Conservation (phyloP, 2,113 vertebrate genomes). For the Megaleporinus macrocephalus region DNA sequence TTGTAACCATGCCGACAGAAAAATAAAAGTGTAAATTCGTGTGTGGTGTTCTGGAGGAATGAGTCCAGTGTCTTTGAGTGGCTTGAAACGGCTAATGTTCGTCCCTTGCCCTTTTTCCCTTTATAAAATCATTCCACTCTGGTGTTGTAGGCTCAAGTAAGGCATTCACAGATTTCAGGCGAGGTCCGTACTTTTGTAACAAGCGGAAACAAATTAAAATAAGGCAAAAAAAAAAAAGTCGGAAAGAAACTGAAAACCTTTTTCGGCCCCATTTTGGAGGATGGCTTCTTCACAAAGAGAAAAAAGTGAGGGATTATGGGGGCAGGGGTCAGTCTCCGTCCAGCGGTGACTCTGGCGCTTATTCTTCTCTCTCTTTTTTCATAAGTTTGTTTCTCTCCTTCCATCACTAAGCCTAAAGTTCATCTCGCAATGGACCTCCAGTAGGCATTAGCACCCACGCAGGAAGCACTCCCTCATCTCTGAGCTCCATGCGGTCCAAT, state of each 20-base stretch:
- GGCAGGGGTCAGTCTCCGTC: slow-evolving; percentile 5
- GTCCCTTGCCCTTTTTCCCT: background rate
- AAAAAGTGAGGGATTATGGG: background rate
- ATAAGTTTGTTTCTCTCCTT: slow-evolving; percentile 3
- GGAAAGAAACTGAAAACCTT: background rate
- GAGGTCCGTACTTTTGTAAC: background rate
- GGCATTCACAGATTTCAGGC: slow-evolving; percentile 33
- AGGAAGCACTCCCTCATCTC: slow-evolving; percentile 13
- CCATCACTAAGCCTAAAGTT: background rate
- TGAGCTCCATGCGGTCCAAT: slow-evolving; percentile 28
- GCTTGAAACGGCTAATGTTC: background rate
- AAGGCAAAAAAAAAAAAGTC: slow-evolving; percentile 18
- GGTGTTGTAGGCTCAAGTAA: slow-evolving; percentile 31
- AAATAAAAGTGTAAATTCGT: background rate
- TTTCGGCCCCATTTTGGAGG: slow-evolving; percentile 19
- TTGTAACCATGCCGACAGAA: background rate
- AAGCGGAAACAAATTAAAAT: background rate
- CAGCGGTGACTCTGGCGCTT: slow-evolving; percentile 35
- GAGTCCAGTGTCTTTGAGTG: background rate
- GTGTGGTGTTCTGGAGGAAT: background rate
- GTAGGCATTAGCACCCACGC: background rate
- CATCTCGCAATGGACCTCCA: background rate
- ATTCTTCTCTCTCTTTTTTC: background rate
- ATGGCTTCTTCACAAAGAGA: slow-evolving; percentile 47
- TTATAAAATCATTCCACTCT: slow-evolving; percentile 19